Evolutionary conservation across 1,140 invertebrate genomes (phyloP).

Genomic region (Hypsibius dujardini): DNA sequence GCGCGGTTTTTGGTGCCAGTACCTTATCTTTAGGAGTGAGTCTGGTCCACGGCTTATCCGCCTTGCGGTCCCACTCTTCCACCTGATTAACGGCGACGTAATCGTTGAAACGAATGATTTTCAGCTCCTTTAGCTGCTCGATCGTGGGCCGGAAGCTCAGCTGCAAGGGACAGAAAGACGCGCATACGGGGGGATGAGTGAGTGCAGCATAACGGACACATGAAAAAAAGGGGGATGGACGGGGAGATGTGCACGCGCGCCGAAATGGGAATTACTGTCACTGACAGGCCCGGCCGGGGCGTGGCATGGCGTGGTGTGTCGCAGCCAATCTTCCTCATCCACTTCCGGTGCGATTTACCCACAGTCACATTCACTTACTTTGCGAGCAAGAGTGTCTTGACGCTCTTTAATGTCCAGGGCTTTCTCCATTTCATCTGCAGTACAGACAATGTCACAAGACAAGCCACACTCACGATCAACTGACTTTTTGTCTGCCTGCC

Average conservation of each 20-base stretch:
- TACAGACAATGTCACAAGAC: constrained; percentile 21
- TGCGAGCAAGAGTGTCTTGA: constrained; percentile 78
- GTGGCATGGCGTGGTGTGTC: too few species aligned
- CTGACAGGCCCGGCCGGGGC: too few species aligned
- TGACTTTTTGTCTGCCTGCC: background rate
- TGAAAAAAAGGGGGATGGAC: background rate
- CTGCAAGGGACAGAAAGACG: constrained; percentile 28
- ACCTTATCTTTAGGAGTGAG: constrained; percentile 91
- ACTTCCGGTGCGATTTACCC: background rate
- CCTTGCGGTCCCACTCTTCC: constrained; percentile 78
- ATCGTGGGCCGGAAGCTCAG: constrained; percentile 96
- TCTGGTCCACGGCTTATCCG: constrained; percentile 97
- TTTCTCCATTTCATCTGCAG: constrained; percentile 49
- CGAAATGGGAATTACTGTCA: too few species aligned
- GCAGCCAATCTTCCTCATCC: background rate
- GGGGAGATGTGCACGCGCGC: too few species aligned
- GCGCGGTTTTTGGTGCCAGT: constrained; percentile 1
- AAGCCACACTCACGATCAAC: background rate
- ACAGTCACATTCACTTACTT: constrained; percentile 35
- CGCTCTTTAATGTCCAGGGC: constrained; percentile 93
- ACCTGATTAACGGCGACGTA: constrained; percentile 97
- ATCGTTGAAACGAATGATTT: constrained; percentile 98
- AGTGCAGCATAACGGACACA: background rate
- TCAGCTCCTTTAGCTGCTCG: constrained; percentile 93
- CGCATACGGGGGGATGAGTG: too few species aligned